Evolutionary conservation across 2,113 vertebrate genomes (phyloP), one percentile per base, ranked within the genome.

Genomic region (Mionectes macconnelli): DNA sequence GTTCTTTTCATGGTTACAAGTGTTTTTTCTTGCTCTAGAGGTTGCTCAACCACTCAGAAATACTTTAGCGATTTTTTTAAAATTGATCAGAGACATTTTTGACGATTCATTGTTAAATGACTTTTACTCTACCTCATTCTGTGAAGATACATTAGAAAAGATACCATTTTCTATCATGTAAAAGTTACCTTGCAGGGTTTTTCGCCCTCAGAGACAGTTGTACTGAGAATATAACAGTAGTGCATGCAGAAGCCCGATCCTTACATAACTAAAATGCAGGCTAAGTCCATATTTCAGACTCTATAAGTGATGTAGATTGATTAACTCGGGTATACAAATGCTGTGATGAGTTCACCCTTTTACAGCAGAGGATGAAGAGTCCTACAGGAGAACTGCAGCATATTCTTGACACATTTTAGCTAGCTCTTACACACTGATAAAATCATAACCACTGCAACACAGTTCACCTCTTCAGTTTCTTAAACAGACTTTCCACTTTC

Each of bases 1-100:
- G 18, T 24, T 66, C 45, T 92, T 84, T 95, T 89, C 97, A 95
- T 62, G 95, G 87, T 79, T 59, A 77, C 74, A 96, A 94, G 96
- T 96, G 93, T 95, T 94, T 84, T 70, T 96, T 97, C 95, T 93
- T 97, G 79, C 80, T 95, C 64, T 70, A 81, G 59, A 95, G 50
- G 67, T 91, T 97, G 88, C 84, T 97, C 96, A 94, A 76, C 85
- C 79, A 81, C 79, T 94, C 94, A 95, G 95, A 97, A 96, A 95
- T 62, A 93, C 79, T 94, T 92, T 31, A 40, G 86, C 59, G 49
- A 67, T 57, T 74, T 88, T 79, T 64, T 82, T 42, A 67, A n/a
- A 73, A 93, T 89, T 93, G 63, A 96, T 95, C 91, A 79, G 72
- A 64, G 89, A 66, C 8, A 45, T 94, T 94, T 94, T 59, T 86